Conservation (phyloP, 2,888 invertebrate species). For the Lasioglossum malachurum region DNA sequence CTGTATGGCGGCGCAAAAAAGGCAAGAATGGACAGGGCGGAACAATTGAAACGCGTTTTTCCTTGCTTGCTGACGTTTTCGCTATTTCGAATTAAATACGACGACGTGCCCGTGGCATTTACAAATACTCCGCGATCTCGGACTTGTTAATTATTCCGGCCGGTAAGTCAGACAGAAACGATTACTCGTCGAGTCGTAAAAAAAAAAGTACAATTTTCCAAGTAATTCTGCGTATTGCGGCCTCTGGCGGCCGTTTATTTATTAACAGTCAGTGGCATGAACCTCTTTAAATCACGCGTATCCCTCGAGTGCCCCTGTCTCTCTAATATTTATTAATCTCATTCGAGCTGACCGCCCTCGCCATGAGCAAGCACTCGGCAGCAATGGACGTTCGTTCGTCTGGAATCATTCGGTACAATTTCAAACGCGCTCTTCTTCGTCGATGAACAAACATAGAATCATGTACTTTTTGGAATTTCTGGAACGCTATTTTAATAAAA, state of each 20-base stretch:
- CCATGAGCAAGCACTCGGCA: conserved; percentile 8
- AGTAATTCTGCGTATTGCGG: conserved; percentile 62
- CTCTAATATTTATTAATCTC: conserved; percentile 74
- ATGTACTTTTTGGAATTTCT: too few species aligned
- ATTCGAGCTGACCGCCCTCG: conserved; percentile 56
- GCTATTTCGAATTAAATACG: conserved; percentile 11
- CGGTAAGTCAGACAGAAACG: conserved; percentile 47
- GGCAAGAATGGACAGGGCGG: background rate
- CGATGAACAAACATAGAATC: background rate
- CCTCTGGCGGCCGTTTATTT: conserved; percentile 60
- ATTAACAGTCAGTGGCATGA: conserved; percentile 61
- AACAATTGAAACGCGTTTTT: conserved; percentile 4
- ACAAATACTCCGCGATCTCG: conserved; percentile 43
- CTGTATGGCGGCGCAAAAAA: background rate
- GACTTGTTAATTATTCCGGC: conserved; percentile 59
- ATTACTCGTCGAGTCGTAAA: conserved; percentile 55
- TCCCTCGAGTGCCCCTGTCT: conserved; percentile 60
- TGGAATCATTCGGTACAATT: conserved; percentile 34
- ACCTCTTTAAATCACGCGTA: conserved; percentile 70
- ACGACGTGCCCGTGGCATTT: conserved; percentile 30
- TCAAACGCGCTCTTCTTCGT: conserved; percentile 20
- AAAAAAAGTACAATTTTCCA: conserved; percentile 62
- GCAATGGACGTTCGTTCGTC: conserved; percentile 13
- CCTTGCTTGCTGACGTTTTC: conserved; percentile 1
- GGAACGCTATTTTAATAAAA: too few species aligned